Conservation (phyloP, 2,888 invertebrate species). For the Aspidiotus rigidus region DNA sequence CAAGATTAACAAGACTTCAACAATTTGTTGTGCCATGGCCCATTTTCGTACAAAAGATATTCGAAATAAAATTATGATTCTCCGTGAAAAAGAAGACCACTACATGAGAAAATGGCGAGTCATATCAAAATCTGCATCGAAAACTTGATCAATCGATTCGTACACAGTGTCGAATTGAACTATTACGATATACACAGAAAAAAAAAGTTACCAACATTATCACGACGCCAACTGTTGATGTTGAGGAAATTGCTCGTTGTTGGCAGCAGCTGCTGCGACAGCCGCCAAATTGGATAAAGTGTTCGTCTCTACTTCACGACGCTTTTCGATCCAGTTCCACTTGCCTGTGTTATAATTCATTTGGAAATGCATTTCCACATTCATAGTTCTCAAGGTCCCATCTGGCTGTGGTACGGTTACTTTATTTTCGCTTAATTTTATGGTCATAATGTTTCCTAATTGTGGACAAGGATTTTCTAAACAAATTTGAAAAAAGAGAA, state of each 20-base stretch:
- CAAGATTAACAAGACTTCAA: no score
- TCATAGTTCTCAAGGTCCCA: conserved; percentile 65
- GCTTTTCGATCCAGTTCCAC: conserved; percentile 88
- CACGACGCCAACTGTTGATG: conserved; percentile 28
- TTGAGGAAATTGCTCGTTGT: conserved; percentile 18
- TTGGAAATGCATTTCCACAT: conserved; percentile 92
- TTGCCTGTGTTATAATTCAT: conserved; percentile 98
- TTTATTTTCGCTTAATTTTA: conserved; percentile 84
- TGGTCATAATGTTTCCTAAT: conserved; percentile 90
- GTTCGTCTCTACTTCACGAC: conserved; percentile 36
- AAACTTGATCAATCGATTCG: no score
- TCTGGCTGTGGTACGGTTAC: conserved; percentile 81
- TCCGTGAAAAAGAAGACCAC: no score
- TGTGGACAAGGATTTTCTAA: conserved; percentile 95
- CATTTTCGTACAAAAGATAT: no score
- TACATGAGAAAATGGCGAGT: no score
- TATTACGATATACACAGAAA: not conserved
- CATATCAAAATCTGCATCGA: no score
- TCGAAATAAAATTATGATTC: no score
- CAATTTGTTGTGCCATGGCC: no score
- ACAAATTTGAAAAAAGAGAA: conserved; percentile 11
- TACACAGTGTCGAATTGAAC: no score
- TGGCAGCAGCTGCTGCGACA: conserved; percentile 34
- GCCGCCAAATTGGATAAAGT: conserved; percentile 34
- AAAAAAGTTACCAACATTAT: not conserved